A percentile compares a stretch with the other conserved stretches of the same genome.
These are phyloP conservation scores for Zeus faber DNA, from an alignment of 2,113 vertebrate genomes.

Conservation along the genomic window DNA sequence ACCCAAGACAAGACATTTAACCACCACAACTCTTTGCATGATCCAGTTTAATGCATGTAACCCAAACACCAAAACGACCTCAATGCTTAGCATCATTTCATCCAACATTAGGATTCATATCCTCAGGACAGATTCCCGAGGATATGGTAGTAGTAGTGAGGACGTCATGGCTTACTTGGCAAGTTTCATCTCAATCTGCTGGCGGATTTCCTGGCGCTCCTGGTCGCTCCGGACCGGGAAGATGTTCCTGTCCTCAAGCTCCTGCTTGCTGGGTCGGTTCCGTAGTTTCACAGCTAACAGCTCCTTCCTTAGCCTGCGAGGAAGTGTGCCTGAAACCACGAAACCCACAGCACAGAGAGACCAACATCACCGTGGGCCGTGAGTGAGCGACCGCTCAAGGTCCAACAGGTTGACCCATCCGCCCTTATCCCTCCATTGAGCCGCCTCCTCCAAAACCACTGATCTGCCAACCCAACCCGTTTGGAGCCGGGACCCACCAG, in stretches of 20 bases:
- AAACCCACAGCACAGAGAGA: background rate
- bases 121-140: background rate
- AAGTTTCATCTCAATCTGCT: constrained; percentile 97
- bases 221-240: constrained; percentile 93
- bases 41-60: too few relatives aligned
- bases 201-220: constrained; percentile 93
- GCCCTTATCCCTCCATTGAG: too few relatives aligned
- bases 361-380: background rate
- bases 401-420: too few relatives aligned
- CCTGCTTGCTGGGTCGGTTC: constrained; percentile 95
- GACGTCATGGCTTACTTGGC: constrained; percentile 84
- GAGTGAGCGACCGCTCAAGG: background rate
- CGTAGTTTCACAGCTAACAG: constrained; percentile 90
- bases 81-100: too few relatives aligned
- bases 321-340: constrained; percentile 91
- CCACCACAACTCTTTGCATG: too few relatives aligned
- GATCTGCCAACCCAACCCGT: background rate
- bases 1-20: too few relatives aligned
- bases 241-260: constrained; percentile 94
- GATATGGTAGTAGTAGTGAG: background rate
- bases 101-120: background rate
- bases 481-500: constrained; percentile 75
- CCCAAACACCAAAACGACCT: too few relatives aligned
- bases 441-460: too few relatives aligned
- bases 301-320: constrained; percentile 95